Percentiles rank a stretch among this genome's conserved stretches.
These are phyloP conservation scores for Cryptoprocta ferox DNA, from an alignment of 2,797 vertebrate species.

Conservation along the genomic window DNA sequence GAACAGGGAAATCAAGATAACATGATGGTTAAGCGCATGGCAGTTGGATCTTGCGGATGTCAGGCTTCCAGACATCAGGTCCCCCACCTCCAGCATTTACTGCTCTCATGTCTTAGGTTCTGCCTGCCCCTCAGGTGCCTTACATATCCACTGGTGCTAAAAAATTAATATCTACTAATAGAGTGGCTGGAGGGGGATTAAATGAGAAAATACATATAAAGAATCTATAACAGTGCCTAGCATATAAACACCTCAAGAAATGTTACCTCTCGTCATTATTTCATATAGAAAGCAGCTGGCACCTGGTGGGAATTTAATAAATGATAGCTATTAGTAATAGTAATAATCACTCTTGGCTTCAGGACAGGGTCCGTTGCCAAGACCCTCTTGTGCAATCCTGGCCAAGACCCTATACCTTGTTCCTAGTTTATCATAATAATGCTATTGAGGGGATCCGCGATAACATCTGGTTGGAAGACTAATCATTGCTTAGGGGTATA, in stretches of 20 bases:
- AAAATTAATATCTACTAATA: neutral
- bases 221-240: neutral
- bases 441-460: neutral
- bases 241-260: neutral
- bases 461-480: neutral
- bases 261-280: neutral
- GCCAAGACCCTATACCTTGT: neutral
- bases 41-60: neutral
- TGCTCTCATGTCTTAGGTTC: neutral
- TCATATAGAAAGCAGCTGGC: constrained; percentile 50
- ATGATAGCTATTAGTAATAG: constrained; percentile 37
- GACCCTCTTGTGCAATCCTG: neutral
- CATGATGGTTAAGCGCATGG: rapidly evolving
- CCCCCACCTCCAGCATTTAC: neutral
- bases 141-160: neutral
- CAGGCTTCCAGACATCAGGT: neutral
- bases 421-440: neutral
- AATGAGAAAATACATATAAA: neutral
- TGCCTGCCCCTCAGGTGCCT: neutral
- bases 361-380: neutral
- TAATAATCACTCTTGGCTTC: constrained; percentile 50
- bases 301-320: constrained; percentile 49
- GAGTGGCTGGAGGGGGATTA: neutral
- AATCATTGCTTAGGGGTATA: neutral
- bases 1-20: neutral